A percentile compares a stretch with the other conserved stretches of the same genome.
Conservation (phyloP, 92 coral and sea anemone genomes). For the Nematostella vectensis region DNA sequence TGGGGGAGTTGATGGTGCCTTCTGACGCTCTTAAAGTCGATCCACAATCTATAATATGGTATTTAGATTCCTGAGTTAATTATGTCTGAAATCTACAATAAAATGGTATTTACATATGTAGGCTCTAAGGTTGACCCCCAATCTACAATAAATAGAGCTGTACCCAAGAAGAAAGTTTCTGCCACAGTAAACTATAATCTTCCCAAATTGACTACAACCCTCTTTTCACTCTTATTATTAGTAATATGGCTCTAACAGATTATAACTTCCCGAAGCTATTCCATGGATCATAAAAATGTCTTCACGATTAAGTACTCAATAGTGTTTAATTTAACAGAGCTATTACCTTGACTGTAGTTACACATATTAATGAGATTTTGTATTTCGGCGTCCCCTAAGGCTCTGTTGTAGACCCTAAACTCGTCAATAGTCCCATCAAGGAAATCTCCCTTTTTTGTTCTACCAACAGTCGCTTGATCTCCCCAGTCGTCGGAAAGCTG, state of each 20-base stretch:
- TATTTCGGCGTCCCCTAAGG: constrained; percentile 50
- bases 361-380: constrained; percentile 40
- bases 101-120: too few species aligned
- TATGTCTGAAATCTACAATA: too few species aligned
- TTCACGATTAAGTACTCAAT: not conserved
- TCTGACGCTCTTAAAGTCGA: constrained; percentile 37
- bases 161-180: too few species aligned
- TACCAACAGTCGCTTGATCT: constrained; percentile 74
- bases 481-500: constrained; percentile 82
- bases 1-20: constrained; percentile 60
- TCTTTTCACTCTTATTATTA: too few species aligned
- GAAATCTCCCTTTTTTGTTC: constrained; percentile 54
- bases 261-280: too few species aligned
- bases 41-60: constrained; percentile 18
- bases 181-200: too few species aligned
- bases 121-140: too few species aligned
- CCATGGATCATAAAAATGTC: too few species aligned
- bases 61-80: too few species aligned
- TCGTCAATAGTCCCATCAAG: constrained; percentile 77
- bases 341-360: constrained; percentile 49
- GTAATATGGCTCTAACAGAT: too few species aligned
- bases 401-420: constrained; percentile 66
- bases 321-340: not conserved
- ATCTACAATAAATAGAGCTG: too few species aligned
- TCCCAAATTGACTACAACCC: too few species aligned